Evolutionary conservation across 2,797 vertebrate species (phyloP).

Genomic region (Tenualosa thibaudeaui): DNA sequence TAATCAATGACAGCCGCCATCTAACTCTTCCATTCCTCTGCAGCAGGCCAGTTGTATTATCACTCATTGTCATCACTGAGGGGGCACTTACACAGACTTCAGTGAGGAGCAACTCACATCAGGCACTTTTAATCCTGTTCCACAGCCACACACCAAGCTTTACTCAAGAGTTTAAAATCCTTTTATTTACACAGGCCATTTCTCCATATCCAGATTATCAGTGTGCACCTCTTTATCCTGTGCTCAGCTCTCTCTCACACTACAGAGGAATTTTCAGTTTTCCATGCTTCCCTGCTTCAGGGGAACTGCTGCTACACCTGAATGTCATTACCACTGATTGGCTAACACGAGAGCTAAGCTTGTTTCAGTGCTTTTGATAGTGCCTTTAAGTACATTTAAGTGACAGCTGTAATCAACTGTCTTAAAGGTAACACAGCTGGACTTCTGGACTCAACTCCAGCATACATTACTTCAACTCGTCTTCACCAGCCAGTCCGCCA

Average conservation of each 20-base stretch:
- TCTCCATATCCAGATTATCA: neutral
- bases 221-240: neutral
- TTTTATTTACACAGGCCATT: neutral
- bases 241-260: neutral
- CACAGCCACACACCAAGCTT: neutral
- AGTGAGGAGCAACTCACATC: neutral
- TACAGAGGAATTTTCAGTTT: no score
- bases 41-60: neutral
- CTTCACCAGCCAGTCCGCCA: no score
- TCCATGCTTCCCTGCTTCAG: no score
- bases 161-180: neutral
- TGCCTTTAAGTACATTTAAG: no score
- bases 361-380: no score
- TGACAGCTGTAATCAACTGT: no score
- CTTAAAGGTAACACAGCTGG: no score
- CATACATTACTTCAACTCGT: no score
- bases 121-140: neutral
- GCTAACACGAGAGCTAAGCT: no score
- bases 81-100: neutral
- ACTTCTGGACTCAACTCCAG: no score
- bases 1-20: neutral
- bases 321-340: no score
- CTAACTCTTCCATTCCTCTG: neutral
- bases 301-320: no score
- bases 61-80: neutral